Evolutionary conservation across 2,888 invertebrate species (phyloP), one percentile per base, ranked within the genome.

Genomic region (Hymenopus coronatus): DNA sequence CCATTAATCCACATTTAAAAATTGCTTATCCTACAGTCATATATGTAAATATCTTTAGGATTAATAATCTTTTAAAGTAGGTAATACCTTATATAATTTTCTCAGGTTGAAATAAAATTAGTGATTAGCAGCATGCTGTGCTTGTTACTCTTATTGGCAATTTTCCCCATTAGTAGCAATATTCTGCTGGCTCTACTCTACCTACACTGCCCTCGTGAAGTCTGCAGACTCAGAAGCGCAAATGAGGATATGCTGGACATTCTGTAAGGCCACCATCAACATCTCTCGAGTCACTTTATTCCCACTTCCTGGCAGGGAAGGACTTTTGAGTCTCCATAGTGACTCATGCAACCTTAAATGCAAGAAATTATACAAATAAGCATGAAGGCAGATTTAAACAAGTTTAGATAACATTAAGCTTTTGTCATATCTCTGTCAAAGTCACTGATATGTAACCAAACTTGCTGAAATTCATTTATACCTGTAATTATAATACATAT

Each of bases 201-300:
- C 89, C 84, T 88, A 89, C 89, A 88, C 88, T 82, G 87, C 89
- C 82, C 84, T 88, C 46, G 88, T 94, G 91, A 95, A 95, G 90
- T 96, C 95, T 1, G 95, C 94, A 90, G 95, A 94, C 89, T 95
- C 95, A 0, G 96, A 95, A 2, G 96, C 97, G 87, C 97, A 94
- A 83, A 99, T 94, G 84, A 97, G 95, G 90, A 98, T 95, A 91
- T 96, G 96, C 90, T 97, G 96, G 0, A 99, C 94, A 91, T 97
- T 97, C 92, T 98, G 98, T 90, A 99, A 94, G 0, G 98, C 97
- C n/a, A 98, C 95, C 99, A 99, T 98, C 92, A 99, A 94, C 70
- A 97, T 96, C 90, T 96, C 95, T 81, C 98, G 94, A 83, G 96
- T 96, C 0, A 98, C 96, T 28, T 93, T 92, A 92, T 92, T 91